Conservation (phyloP, 2,113 vertebrate genomes). For the Baryphthengus martii region DNA sequence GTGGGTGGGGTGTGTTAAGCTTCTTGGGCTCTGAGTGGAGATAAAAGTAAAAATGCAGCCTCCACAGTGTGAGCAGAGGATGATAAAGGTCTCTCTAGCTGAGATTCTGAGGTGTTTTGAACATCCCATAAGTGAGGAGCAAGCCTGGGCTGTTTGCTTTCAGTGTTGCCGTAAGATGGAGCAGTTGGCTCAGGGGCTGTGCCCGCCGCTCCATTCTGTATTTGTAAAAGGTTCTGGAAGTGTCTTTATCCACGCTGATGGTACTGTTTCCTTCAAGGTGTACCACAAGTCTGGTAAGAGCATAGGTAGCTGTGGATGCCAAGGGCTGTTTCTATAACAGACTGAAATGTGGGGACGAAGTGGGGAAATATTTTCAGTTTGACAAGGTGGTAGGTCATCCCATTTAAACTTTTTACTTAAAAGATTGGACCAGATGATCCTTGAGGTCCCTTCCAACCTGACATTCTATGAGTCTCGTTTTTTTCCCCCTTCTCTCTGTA, state of each 20-base stretch:
- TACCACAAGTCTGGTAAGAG: conserved; percentile 50
- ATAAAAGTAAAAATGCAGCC: not conserved
- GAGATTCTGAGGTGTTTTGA: conserved; percentile 57
- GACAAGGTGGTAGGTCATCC: too few relatives aligned
- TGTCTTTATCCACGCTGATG: conserved; percentile 58
- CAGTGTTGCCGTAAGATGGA: conserved; percentile 51
- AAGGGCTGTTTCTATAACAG: not conserved
- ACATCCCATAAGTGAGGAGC: conserved; percentile 63
- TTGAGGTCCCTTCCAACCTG: too few relatives aligned
- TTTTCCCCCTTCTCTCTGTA: accelerated
- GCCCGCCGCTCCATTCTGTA: not conserved
- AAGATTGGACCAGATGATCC: too few relatives aligned
- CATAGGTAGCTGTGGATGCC: not conserved
- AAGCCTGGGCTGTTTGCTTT: conserved; percentile 73
- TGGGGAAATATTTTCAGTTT: too few relatives aligned
- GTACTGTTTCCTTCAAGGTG: conserved; percentile 51
- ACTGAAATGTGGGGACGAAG: not conserved
- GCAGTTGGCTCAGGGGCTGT: not conserved
- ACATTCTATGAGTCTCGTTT: too few relatives aligned
- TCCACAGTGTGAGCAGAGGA: not conserved
- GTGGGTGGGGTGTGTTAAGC: too few relatives aligned
- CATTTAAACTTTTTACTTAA: too few relatives aligned
- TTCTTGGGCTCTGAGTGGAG: not conserved
- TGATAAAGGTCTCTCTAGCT: conserved; percentile 21
- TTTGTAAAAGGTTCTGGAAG: conserved; percentile 34